Evolutionary conservation across 1,140 invertebrate species (phyloP).

Genomic region (Paralvinella palmiformis): DNA sequence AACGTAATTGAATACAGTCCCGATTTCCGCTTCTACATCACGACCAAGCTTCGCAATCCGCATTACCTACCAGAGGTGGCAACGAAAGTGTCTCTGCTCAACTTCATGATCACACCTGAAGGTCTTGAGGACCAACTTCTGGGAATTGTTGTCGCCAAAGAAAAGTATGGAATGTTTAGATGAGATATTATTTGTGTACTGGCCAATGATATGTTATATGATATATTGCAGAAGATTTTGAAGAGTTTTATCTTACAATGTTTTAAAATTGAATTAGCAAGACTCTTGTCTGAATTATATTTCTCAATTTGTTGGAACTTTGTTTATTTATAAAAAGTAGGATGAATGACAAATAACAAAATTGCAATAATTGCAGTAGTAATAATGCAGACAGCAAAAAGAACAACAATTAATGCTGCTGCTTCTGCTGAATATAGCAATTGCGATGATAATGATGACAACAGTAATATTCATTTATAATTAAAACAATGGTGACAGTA

Average conservation of each 20-base stretch:
- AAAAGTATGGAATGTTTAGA: conserved; percentile 50
- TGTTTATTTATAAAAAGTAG: no score
- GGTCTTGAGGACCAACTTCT: conserved; percentile 52
- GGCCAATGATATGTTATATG: no score
- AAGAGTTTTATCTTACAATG: neutral
- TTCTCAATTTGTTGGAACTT: neutral
- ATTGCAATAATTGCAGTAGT: no score
- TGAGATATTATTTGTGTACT: no score
- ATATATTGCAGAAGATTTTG: no score
- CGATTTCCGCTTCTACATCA: conserved; percentile 51
- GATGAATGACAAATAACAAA: no score
- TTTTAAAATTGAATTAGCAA: neutral
- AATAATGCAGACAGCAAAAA: no score
- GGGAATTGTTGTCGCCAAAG: conserved; percentile 53
- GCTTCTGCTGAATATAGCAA: no score
- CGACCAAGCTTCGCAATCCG: conserved; percentile 50
- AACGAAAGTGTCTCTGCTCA: conserved; percentile 50
- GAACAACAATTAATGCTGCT: no score
- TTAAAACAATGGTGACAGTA: no score
- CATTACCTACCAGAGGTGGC: conserved; percentile 51
- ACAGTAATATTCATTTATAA: no score
- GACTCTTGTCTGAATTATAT: neutral
- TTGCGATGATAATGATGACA: no score
- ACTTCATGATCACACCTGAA: conserved; percentile 53
- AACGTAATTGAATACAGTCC: conserved; percentile 48